Base-by-base conservation (phyloP, 2,113 vertebrate genomes). In the Limanda limanda region DNA sequence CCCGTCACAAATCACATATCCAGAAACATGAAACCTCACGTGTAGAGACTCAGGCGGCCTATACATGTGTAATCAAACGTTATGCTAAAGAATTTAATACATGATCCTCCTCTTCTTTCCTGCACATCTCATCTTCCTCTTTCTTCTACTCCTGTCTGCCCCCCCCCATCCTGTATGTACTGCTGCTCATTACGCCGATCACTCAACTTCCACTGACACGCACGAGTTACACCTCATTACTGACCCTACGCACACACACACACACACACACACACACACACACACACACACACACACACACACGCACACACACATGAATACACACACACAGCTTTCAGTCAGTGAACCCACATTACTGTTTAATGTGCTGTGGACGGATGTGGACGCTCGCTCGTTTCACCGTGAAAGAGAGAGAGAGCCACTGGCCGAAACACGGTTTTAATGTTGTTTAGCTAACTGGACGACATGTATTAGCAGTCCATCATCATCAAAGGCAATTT, bases 201-300 rank as follows among this genome's bases (percentile, higher is more conserved):
- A 91, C 81, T 90, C 90, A 91, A 66, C 75, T 82, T 71, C 65
- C 78, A 82, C 81, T 86, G 86, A 89, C 84, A 55, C 72, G 52
- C 80, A 77, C 71, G 65, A 74, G 89, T 91, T 86, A 86, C 85
- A 87, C 88, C 86, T 90, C 87, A 90, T 91, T 89, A 93, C 88
- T 81, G 82, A 82, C 64, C 80, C 12, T 2, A 79, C 35, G 77
- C 72, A 60, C 66, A 48, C 74, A 65, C 76, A 1, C 27, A 31
- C 31, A 31, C 31, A 8, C 25, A 78, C 71, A 67, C 65, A 48
- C 74, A 66, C 78, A 82, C 61, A 54, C 68, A 65, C 64, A 63
- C 37, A 59, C 57, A 31, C 57, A 7, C 7, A 5, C 1, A 11
- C 7, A 24, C 18, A 21, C 10, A 27, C 52, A n/a, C 70, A 68